Base-by-base conservation (phyloP, 2,888 invertebrate species). In the Trissolcus brochymenae region DNA sequence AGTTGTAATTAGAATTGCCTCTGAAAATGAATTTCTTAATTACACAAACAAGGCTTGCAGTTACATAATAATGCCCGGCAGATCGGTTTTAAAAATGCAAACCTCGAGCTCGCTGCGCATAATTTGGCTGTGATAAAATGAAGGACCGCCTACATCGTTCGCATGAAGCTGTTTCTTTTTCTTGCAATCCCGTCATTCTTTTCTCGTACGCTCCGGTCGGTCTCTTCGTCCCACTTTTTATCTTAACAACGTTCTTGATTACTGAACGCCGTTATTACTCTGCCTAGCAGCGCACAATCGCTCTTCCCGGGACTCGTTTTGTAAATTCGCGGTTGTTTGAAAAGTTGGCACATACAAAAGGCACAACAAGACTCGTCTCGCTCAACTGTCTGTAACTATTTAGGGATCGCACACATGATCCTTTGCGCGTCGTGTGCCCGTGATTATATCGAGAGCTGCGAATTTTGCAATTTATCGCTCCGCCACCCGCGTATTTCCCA, bases 241-340 rank as follows among this genome's bases (percentile, higher is more conserved):
- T 62, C 66, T 73, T 76, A 75, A 78, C 78, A 79, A 81, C 81
- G 81, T 79, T 81, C 81, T 82, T 84, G 85, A 86, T 86, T 85
- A 82, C 81, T 73, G 81, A 83, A 84, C 82, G 80, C 82, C 81
- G 78, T 84, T 82, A 86, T 84, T 84, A 84, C 82, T 79, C 59
- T 14, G 77, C 60, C 59, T 70, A 60, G 68, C 59, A 62, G 70
- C 9, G 7, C 76, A 57, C 9, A 62, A 76, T 65, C 71, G 54
- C 49, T 61, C 66, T 43, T 60, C 65, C 29, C 67, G 56, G 70
- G 82, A 82, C 83, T 84, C 81, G 84, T 86, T 84, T 84, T 81
- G 84, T 81, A 85, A 86, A 87, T 86, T 85, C 79, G 82, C 82
- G 80, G 84, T 79, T 86, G 84, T 87, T 85, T 87, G 84, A 87